Conservation (phyloP, 2,113 vertebrate species). For the Origma solitaria region DNA sequence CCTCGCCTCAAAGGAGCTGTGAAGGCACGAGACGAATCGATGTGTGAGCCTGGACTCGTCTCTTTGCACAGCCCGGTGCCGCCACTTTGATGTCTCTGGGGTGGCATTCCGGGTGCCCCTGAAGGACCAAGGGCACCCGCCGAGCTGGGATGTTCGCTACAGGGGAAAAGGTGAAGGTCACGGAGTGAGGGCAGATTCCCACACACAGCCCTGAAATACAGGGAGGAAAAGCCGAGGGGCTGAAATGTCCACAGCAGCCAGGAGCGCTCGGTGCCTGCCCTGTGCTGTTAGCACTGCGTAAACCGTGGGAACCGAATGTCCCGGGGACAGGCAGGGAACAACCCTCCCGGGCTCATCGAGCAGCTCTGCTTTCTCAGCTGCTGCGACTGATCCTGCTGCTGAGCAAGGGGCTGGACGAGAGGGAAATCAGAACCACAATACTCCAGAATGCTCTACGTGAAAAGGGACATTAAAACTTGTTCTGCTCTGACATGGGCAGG, state of each 20-base stretch:
- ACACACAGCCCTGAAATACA: neutral
- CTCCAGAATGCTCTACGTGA: neutral
- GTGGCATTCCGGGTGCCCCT: rapidly evolving
- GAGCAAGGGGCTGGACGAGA: neutral
- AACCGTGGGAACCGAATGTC: no score
- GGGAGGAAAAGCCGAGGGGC: neutral
- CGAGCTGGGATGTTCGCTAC: rapidly evolving
- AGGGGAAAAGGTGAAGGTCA: no score
- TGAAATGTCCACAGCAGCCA: rapidly evolving
- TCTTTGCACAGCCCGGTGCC: rapidly evolving
- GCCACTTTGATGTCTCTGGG: rapidly evolving
- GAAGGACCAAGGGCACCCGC: rapidly evolving
- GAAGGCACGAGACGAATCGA: rapidly evolving
- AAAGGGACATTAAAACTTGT: neutral
- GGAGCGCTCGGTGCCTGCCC: neutral
- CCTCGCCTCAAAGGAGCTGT: neutral
- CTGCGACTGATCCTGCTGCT: neutral
- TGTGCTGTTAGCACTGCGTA: rapidly evolving
- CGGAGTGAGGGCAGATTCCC: neutral
- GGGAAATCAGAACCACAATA: neutral
- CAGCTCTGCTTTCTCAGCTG: neutral
- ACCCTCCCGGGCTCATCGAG: neutral
- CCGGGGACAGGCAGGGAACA: neutral
- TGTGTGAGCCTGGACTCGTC: rapidly evolving
- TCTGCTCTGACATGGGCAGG: no score